Percentiles rank a stretch among this genome's conserved stretches.
Conservation (phyloP, 2,888 invertebrate species). For the Blastobasis lacticolella region DNA sequence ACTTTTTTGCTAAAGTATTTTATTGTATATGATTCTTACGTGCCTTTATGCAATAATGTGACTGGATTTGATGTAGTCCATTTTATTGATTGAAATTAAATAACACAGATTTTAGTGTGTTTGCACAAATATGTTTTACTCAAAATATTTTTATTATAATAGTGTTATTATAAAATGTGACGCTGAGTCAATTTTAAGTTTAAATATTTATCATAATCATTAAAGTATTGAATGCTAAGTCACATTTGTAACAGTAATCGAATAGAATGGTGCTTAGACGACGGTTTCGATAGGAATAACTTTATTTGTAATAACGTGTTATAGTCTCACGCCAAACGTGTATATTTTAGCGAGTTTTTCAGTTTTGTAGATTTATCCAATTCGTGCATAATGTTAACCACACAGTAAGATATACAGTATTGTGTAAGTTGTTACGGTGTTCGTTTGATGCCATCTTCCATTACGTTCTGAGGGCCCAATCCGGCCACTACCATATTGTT, state of each 20-base stretch:
- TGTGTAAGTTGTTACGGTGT: constrained; percentile 28
- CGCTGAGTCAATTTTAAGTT: constrained; percentile 59
- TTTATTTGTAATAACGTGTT: constrained; percentile 42
- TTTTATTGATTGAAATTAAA: constrained; percentile 44
- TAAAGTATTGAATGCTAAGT: constrained; percentile 66
- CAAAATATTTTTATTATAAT: constrained; percentile 43
- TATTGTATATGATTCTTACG: constrained; percentile 66
- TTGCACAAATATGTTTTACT: constrained; percentile 66
- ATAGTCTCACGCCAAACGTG: constrained; percentile 41
- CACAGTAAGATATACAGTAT: constrained; percentile 23
- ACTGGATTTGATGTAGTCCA: constrained; percentile 65
- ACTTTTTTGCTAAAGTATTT: constrained; percentile 16
- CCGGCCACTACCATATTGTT: not conserved
- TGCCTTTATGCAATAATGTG: constrained; percentile 62
- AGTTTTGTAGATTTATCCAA: constrained; percentile 7
- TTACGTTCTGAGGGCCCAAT: not conserved
- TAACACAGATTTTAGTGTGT: constrained; percentile 53
- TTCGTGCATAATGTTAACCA: constrained; percentile 8
- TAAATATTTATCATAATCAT: constrained; percentile 49
- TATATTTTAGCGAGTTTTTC: constrained; percentile 36
- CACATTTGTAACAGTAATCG: constrained; percentile 62
- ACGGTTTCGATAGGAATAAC: constrained; percentile 56
- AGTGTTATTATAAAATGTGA: constrained; percentile 45
- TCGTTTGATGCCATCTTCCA: constrained; percentile 35
- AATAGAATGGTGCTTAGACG: constrained; percentile 73